Percentiles rank a stretch among this genome's conserved stretches.
These are phyloP conservation scores for Chaetoderma sp. DNA, from an alignment of 2,888 invertebrate genomes.

Conservation along the genomic window DNA sequence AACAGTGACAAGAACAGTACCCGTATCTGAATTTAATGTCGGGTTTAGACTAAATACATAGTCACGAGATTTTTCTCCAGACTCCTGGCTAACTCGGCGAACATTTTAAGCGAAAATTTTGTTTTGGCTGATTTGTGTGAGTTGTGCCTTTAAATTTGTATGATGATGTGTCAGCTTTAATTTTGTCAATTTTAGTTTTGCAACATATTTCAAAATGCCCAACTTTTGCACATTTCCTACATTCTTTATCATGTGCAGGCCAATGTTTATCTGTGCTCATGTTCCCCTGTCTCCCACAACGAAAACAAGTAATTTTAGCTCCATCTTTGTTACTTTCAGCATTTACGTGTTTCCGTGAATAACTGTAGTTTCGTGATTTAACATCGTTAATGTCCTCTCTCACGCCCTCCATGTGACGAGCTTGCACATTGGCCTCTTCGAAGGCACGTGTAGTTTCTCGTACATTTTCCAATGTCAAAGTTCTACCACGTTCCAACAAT, in stretches of 20 bases:
- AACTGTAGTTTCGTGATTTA: not conserved
- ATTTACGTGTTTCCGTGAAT: slow-evolving; percentile 2
- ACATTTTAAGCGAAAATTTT: no score
- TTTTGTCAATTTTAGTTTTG: no score
- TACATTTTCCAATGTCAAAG: not conserved
- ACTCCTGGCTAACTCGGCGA: no score
- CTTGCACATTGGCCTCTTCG: slow-evolving; percentile 1
- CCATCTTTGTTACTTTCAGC: not conserved
- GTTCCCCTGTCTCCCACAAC: not conserved
- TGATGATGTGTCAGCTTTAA: no score
- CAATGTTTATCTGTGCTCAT: not conserved
- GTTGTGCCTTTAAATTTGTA: no score
- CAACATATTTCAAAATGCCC: not conserved
- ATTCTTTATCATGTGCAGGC: not conserved
- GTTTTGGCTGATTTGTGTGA: no score
- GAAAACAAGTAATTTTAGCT: not conserved
- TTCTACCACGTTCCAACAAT: not conserved
- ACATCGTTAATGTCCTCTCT: not conserved
- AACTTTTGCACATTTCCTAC: not conserved
- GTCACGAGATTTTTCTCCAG: no score
- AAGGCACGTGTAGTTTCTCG: not conserved
- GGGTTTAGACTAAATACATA: no score
- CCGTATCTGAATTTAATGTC: not conserved
- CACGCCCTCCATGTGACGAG: slow-evolving; percentile 1
- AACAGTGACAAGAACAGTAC: not conserved